These are phyloP conservation scores for Conger conger DNA, from an alignment of 2,113 vertebrate species.

Conservation along the genomic window DNA sequence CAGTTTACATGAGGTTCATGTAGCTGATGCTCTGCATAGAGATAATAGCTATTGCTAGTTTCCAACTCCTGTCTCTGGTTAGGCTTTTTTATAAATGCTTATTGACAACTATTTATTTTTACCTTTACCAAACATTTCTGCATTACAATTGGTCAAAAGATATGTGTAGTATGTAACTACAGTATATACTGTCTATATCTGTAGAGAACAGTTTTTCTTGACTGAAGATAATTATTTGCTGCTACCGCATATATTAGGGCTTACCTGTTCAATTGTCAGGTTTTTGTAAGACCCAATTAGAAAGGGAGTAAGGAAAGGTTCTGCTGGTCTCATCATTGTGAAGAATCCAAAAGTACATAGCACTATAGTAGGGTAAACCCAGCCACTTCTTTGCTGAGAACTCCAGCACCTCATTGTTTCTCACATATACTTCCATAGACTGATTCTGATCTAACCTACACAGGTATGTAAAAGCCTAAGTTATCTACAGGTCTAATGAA, in stretches of 20 bases:
- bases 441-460: constrained; percentile 29
- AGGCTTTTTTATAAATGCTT: no score
- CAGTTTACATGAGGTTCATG: no score
- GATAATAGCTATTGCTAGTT: no score
- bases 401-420: constrained; percentile 48
- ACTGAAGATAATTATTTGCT: background rate
- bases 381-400: constrained; percentile 51
- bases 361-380: constrained; percentile 73
- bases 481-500: constrained; percentile 45
- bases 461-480: constrained; percentile 27
- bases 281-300: constrained; percentile 71
- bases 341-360: constrained; percentile 79
- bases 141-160: background rate
- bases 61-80: no score
- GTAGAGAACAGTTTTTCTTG: background rate
- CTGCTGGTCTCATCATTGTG: constrained; percentile 74
- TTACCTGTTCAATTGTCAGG: constrained; percentile 72
- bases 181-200: background rate
- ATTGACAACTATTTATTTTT: background rate
- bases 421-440: constrained; percentile 10
- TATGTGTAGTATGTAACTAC: background rate
- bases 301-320: constrained; percentile 76
- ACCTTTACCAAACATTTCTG: background rate
- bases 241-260: background rate
- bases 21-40: no score